Evolutionary conservation across 2,888 invertebrate species (phyloP), one percentile per base, ranked within the genome.

Genomic region (Melinaea menophilus): DNA sequence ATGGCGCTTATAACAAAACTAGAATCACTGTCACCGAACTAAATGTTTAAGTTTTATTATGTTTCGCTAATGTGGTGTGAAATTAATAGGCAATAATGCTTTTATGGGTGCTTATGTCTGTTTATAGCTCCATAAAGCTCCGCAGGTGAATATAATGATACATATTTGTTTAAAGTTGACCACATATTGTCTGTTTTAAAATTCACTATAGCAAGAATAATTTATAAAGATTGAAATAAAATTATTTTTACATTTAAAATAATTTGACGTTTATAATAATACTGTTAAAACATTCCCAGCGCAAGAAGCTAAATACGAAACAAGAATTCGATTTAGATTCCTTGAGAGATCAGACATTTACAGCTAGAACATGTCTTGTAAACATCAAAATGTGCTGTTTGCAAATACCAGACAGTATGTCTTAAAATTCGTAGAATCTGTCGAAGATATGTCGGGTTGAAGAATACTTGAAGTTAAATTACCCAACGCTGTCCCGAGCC

Each of bases 21-120:
- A 73, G 79, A 84, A 88, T 89, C 87, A 85, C 85, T 86, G 87
- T 84, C 85, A 81, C 82, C 51, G 51, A 63, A 68, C 74, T 76
- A 82, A 87, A 86, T 82, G 86, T 87, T 86, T 79, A 88, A 89
- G 85, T 90, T 90, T 90, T 90, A 90, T 90, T 88, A 86, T 88
- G 90, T 88, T 88, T 88, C 86, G 90, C 90, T 90, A 90, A 90
- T 90, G 88, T 85, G 87, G 88, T 90, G 90, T 90, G 88, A 90
- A 90, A 90, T 90, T 90, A 90, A 90, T 90, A 90, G 90, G 88
- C 86, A 86, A 88, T 90, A 90, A 90, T 88, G 82, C 84, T 81
- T 90, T 90, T 90, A 90, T 88, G 86, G 89, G 82, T 83, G 81
- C 88, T 88, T 84, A 80, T 82, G 79, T 78, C 73, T 79, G 79